Conservation (phyloP, 2,888 invertebrate genomes). For the Lobophora halterata region DNA sequence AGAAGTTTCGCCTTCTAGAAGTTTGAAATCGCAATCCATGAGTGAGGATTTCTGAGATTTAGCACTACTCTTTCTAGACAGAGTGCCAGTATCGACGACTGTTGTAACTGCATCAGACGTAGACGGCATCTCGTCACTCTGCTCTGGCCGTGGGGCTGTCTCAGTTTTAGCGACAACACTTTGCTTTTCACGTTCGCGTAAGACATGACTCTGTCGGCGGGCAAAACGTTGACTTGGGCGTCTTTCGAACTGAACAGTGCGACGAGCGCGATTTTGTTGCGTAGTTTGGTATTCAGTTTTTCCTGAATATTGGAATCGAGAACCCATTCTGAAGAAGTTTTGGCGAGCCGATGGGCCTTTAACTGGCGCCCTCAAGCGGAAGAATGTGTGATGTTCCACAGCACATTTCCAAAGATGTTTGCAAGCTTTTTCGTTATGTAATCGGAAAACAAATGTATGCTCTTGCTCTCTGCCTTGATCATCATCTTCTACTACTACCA, state of each 20-base stretch:
- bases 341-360: conserved; percentile 94
- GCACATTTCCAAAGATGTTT: conserved; percentile 99
- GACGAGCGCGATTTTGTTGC: conserved; percentile 92
- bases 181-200: conserved; percentile 89
- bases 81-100: conserved; percentile 44
- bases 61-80: conserved; percentile 79
- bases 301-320: conserved; percentile 95
- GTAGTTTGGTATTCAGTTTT: conserved; percentile 99
- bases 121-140: conserved; percentile 51
- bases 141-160: conserved; percentile 46
- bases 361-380: conserved; percentile 93
- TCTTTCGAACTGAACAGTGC: conserved; percentile 97
- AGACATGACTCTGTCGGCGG: conserved; percentile 92
- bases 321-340: conserved; percentile 99
- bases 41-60: conserved; percentile 79
- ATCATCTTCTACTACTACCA: conserved; percentile 99
- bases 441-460: conserved; percentile 98
- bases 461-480: conserved; percentile 98
- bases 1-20: conserved; percentile 56
- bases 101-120: conserved; percentile 50
- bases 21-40: conserved; percentile 44
- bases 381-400: conserved; percentile 99
- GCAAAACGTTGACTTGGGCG: conserved; percentile 98
- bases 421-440: conserved; percentile 98
- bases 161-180: conserved; percentile 55